phyloP scores from a whole-genome alignment of 1,140 invertebrate genomes.

The Leucophenga varia region DNA sequence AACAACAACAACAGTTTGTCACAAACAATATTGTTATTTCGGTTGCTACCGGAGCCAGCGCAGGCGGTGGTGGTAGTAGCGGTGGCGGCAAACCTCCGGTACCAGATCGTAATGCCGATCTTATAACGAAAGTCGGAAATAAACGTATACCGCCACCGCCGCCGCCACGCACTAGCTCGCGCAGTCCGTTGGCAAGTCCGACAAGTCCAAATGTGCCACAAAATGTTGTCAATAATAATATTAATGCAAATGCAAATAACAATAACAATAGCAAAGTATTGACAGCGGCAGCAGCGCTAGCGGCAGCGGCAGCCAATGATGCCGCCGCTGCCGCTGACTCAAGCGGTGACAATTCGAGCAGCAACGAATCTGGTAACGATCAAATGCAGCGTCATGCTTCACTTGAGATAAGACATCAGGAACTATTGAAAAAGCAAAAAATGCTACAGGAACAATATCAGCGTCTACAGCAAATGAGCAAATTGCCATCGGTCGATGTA shows the following conservation, averaged over 20 bases:
- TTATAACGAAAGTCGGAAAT: slow-evolving; percentile 65
- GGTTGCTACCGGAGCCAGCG: slow-evolving; percentile 23
- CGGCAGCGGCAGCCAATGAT: slow-evolving; percentile 5
- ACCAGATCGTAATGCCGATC: slow-evolving; percentile 74
- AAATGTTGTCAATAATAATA: slow-evolving; percentile 57
- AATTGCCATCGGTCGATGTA: slow-evolving; percentile 67
- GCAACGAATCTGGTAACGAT: slow-evolving; percentile 73
- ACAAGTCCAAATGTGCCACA: slow-evolving; percentile 66
- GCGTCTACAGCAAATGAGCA: slow-evolving; percentile 79
- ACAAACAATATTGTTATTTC: slow-evolving; percentile 39
- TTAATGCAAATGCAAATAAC: too few relatives aligned
- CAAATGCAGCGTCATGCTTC: slow-evolving; percentile 67
- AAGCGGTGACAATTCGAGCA: slow-evolving; percentile 49
- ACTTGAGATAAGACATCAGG: slow-evolving; percentile 81
- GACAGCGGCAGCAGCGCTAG: slow-evolving; percentile 25
- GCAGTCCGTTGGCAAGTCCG: slow-evolving; percentile 78
- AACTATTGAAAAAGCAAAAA: slow-evolving; percentile 80
- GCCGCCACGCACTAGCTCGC: slow-evolving; percentile 78
- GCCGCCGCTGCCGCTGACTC: slow-evolving; percentile 28
- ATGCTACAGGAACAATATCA: slow-evolving; percentile 87
- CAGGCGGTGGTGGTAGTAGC: slow-evolving; percentile 13
- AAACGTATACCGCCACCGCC: slow-evolving; percentile 83
- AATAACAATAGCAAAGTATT: too few relatives aligned
- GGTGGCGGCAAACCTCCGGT: slow-evolving; percentile 68
- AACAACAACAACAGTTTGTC: slow-evolving; percentile 3